These are phyloP conservation scores for Planococcus citri DNA, from an alignment of 1,140 invertebrate species.

Conservation along the genomic window DNA sequence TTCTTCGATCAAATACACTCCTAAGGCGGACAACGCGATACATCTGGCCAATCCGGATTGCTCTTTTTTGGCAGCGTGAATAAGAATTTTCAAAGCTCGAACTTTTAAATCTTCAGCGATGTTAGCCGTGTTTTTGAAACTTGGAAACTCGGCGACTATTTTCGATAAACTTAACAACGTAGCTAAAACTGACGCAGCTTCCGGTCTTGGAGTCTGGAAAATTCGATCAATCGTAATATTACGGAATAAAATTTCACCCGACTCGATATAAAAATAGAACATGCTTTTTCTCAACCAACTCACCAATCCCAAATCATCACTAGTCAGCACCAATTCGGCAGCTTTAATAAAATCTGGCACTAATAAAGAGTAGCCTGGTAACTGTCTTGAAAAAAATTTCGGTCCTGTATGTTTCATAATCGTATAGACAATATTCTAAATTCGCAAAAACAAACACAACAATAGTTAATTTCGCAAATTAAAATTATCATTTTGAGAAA, in stretches of 20 bases:
- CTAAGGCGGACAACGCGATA: conserved; percentile 75
- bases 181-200: conserved; percentile 83
- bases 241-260: background rate
- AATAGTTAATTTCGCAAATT: conserved; percentile 36
- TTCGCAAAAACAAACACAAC: conserved; percentile 30
- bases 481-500: conserved; percentile 23
- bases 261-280: background rate
- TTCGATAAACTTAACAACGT: conserved; percentile 65
- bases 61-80: conserved; percentile 74
- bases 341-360: conserved; percentile 83
- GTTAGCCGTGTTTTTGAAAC: background rate
- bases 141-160: background rate
- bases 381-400: conserved; percentile 69
- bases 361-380: conserved; percentile 78
- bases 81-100: conserved; percentile 74
- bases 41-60: conserved; percentile 78
- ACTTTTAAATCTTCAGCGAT: conserved; percentile 35
- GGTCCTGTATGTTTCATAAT: conserved; percentile 60
- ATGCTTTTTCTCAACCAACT: conserved; percentile 28
- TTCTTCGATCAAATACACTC: conserved; percentile 71
- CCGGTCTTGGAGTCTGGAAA: conserved; percentile 63
- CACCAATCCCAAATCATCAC: conserved; percentile 61
- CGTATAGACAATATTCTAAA: conserved; percentile 47
- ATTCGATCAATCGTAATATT: conserved; percentile 21
- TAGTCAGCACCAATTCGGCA: conserved; percentile 70